phyloP scores from a whole-genome alignment of 2,113 vertebrate genomes.

The Chaetodon trifascialis region DNA sequence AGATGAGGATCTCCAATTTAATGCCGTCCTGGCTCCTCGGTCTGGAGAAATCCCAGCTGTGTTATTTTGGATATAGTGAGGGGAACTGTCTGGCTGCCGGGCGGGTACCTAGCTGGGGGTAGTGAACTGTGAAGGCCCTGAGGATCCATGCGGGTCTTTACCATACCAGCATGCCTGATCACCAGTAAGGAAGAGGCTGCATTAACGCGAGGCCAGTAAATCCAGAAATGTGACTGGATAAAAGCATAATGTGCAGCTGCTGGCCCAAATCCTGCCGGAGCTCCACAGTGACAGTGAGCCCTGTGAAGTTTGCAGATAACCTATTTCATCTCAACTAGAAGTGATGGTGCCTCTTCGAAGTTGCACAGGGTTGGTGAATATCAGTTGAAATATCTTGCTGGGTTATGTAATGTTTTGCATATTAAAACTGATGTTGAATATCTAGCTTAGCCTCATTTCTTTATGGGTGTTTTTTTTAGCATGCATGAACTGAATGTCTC shows the following conservation, averaged over 20 bases:
- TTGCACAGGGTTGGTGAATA: constrained; percentile 7
- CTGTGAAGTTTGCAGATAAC: constrained; percentile 57
- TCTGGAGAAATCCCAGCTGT: constrained; percentile 58
- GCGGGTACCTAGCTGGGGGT: constrained; percentile 58
- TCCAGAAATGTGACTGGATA: constrained; percentile 61
- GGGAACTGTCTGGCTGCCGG: constrained; percentile 60
- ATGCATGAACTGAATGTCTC: not conserved
- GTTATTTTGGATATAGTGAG: constrained; percentile 72
- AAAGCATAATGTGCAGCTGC: constrained; percentile 60
- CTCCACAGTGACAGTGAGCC: constrained; percentile 26
- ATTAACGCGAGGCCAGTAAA: constrained; percentile 54
- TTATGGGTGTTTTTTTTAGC: not conserved
- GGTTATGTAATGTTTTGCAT: constrained; percentile 5
- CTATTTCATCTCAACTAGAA: constrained; percentile 53
- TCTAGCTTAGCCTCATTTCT: not conserved
- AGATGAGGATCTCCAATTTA: constrained; percentile 76
- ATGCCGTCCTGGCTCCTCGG: constrained; percentile 68
- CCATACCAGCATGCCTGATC: constrained; percentile 51
- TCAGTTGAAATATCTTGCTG: constrained; percentile 35
- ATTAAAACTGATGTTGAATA: constrained; percentile 7
- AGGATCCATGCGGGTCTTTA: constrained; percentile 59
- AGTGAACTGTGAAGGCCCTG: constrained; percentile 61
- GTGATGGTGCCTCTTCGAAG: constrained; percentile 41
- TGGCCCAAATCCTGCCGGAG: constrained; percentile 52
- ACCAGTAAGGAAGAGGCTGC: constrained; percentile 47